These are phyloP conservation scores for Drosophila littoralis DNA, from an alignment of 1,140 invertebrate genomes.

Conservation along the genomic window DNA sequence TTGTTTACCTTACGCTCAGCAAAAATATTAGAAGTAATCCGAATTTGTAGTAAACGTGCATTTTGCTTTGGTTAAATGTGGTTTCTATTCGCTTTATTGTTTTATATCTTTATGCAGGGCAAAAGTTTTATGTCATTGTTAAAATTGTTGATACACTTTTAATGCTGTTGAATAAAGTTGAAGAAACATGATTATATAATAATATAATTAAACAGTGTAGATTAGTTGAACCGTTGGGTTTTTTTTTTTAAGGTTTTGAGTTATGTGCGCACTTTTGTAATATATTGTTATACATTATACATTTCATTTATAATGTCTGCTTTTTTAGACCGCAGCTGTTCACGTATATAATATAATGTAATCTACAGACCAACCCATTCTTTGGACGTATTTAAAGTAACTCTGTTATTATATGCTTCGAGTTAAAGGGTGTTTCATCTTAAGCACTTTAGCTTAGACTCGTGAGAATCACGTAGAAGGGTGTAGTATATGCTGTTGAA, in stretches of 20 bases:
- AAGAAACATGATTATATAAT: constrained; percentile 48
- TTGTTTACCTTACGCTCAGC: constrained; percentile 78
- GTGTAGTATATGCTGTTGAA: background rate
- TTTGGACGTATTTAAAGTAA: background rate
- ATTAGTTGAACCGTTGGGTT: background rate
- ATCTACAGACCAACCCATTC: background rate
- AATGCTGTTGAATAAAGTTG: constrained; percentile 38
- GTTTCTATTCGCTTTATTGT: constrained; percentile 6
- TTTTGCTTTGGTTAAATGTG: constrained; percentile 32
- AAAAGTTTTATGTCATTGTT: constrained; percentile 56
- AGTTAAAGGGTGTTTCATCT: background rate
- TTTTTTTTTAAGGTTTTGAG: constrained; percentile 1
- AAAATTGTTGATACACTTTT: constrained; percentile 26
- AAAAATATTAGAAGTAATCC: constrained; percentile 81
- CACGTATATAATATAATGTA: background rate
- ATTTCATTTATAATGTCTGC: background rate
- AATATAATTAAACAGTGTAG: background rate
- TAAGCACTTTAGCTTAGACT: background rate
- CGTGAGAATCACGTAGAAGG: background rate
- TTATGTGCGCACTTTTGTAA: constrained; percentile 3
- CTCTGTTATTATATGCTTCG: background rate
- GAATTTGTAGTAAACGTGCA: constrained; percentile 81
- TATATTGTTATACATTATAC: background rate
- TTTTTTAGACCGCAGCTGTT: background rate
- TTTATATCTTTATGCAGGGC: constrained; percentile 37